Base-by-base conservation (phyloP, 2,797 vertebrate genomes). In the Urophycis tenuis region DNA sequence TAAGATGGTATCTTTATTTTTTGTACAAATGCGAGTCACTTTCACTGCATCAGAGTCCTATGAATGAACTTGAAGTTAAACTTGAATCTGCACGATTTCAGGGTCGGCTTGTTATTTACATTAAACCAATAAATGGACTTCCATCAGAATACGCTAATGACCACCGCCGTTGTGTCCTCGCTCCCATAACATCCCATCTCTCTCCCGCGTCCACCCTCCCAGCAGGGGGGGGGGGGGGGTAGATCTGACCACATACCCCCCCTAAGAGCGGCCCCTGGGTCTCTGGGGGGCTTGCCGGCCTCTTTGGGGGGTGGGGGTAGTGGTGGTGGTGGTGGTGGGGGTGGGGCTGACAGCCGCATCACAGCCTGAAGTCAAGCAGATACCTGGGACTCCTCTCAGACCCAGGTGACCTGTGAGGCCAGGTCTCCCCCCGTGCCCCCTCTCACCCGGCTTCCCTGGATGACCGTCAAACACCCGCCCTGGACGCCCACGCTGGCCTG, bases 401-500 rank as follows among this genome's bases (percentile, higher is more conserved):
- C 93, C 94, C 1, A 88, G 45, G 72, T 94, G 92, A 32, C 93
- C 94, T 85, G 88, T 89, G 72, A 93, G 83, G 64, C 95, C 94
- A n/a, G 85, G 89, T 15, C 76, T 88, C 19, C 94, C 94, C 8
- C 73, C 80, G 3, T 92, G 91, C 19, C 94, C 94, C 75, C 91
- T 88, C 78, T 92, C 91, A 10, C 93, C 95, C 72, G 85, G 88
- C 39, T 85, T 88, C 53, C 94, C 94, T 33, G 94, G 92, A 75
- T 90, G 89, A 10, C 94, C 94, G 15, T 93, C 88, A 75, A 94
- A 94, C 9, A 81, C 88, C 83, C 89, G 88, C 72, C 93, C 94
- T n/a, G 79, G 72, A 81, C 86, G 91, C 78, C 95, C 95, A 76
- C 82, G 91, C 79, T 94, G 90, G 89, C 94, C 94, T 95, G 85